Percentiles rank a stretch among this genome's conserved stretches.
phyloP scores from a whole-genome alignment of 2,113 vertebrate species.

The Tichodroma muraria region DNA sequence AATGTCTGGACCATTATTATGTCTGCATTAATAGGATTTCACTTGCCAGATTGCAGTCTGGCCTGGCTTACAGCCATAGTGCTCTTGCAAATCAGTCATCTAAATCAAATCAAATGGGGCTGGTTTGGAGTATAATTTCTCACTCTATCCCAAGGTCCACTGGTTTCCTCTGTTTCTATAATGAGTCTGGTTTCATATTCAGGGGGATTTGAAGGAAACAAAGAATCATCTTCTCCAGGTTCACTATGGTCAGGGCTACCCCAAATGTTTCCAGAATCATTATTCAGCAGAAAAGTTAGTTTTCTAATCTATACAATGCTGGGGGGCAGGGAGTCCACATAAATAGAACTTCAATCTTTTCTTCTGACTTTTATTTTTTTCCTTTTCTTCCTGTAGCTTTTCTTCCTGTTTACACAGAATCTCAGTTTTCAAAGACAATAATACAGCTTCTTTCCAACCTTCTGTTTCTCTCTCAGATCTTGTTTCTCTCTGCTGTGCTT shows the following conservation, averaged over 20 bases:
- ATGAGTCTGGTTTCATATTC: not conserved
- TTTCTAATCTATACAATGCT: not conserved
- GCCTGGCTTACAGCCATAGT: not conserved
- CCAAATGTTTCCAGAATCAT: not conserved
- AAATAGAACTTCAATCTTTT: not conserved
- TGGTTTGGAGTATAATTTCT: not conserved
- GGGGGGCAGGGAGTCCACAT: not conserved
- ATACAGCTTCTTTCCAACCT: not conserved
- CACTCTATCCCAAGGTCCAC: not conserved
- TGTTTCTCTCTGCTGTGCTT: not conserved
- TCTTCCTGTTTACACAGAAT: not conserved
- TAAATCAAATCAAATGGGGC: not conserved
- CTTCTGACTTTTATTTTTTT: not conserved
- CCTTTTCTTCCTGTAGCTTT: not conserved
- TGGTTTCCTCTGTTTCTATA: not conserved
- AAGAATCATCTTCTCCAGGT: not conserved
- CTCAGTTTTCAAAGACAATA: not conserved
- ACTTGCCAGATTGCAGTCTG: not conserved
- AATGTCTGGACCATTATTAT: not conserved
- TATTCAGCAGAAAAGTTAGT: not conserved
- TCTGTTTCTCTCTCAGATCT: not conserved
- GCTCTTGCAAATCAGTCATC: not conserved
- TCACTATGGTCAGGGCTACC: not conserved
- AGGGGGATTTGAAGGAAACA: not conserved
- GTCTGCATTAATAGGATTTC: not conserved